Conservation (phyloP, 2,888 invertebrate species). For the Magallana nippona region DNA sequence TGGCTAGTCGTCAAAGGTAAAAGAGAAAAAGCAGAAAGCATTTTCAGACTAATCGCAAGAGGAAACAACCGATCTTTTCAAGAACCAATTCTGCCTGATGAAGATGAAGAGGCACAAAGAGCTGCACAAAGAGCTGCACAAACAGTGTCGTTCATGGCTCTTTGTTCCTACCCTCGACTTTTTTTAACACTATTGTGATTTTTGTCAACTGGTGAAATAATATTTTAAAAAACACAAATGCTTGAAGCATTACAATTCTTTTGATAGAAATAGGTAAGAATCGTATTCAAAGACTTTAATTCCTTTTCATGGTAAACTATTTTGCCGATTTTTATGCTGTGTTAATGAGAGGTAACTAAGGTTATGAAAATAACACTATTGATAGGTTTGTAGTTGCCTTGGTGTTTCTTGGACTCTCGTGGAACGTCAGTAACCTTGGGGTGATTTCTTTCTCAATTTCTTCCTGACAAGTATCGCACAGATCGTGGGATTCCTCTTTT, state of each 20-base stretch:
- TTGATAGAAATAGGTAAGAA: too few relatives aligned
- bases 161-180: neutral
- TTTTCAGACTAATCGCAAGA: neutral
- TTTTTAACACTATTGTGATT: slow-evolving; percentile 9
- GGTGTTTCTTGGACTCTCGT: slow-evolving; percentile 88
- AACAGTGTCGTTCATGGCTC: neutral
- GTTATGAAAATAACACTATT: neutral
- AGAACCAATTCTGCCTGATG: neutral
- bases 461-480: slow-evolving; percentile 87
- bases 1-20: slow-evolving; percentile 34
- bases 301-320: too few relatives aligned
- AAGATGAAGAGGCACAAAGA: neutral
- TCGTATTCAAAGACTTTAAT: too few relatives aligned
- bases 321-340: neutral
- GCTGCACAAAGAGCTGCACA: too few relatives aligned
- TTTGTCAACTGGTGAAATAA: slow-evolving; percentile 46
- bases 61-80: slow-evolving; percentile 10
- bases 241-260: too few relatives aligned
- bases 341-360: neutral
- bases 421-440: slow-evolving; percentile 87
- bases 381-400: slow-evolving; percentile 88
- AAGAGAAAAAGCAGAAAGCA: slow-evolving; percentile 11
- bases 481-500: slow-evolving; percentile 86
- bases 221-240: too few relatives aligned
- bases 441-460: slow-evolving; percentile 87